Evolutionary conservation across 2,888 invertebrate species (phyloP), one percentile per base, ranked within the genome.

Genomic region (Luperina nickerlii): DNA sequence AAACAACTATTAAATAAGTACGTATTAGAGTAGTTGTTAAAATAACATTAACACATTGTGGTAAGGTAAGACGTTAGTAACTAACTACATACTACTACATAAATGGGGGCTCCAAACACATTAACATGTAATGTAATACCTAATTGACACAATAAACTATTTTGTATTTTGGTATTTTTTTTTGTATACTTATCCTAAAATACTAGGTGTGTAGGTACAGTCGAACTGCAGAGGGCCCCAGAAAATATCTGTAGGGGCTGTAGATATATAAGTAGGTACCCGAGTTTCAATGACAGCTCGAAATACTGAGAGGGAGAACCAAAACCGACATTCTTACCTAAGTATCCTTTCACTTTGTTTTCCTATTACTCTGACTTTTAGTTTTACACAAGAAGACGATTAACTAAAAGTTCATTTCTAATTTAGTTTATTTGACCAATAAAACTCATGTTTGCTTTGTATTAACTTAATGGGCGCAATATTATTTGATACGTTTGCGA

Each of bases 401-500:
- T 11, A 11, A 45, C 62, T 63, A 57, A 79, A 48, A 27, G 82
- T 68, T 57, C 67, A 63, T 38, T 63, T 45, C 13, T 13, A 71
- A 65, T 84, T 51, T 69, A 54, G 51, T 69, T 60, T 70, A 60
- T 60, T 67, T 45, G 1, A n/a, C 15, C 65, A 54, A 69, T 66
- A 71, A 54, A 74, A 45, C 69, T 51, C 54, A 32, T 42, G 60
- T 78, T 67, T 87, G 60, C 69, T 82, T 79, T 84, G 73, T 78
- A 74, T 89, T 76, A 78, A 81, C 82, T 83, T 84, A 78, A 87
- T 85, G 76, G 73, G 73, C 74, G 65, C 80, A 81, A 84, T 78
- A 87, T 81, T 83, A 84, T 89, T 88, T 88, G 81, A 88, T 88
- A 88, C 87, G 80, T 88, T 88, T 85, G 84, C 84, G 87, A 88